Conservation (phyloP, 2,113 vertebrate genomes). For the Probosciger aterrimus region DNA sequence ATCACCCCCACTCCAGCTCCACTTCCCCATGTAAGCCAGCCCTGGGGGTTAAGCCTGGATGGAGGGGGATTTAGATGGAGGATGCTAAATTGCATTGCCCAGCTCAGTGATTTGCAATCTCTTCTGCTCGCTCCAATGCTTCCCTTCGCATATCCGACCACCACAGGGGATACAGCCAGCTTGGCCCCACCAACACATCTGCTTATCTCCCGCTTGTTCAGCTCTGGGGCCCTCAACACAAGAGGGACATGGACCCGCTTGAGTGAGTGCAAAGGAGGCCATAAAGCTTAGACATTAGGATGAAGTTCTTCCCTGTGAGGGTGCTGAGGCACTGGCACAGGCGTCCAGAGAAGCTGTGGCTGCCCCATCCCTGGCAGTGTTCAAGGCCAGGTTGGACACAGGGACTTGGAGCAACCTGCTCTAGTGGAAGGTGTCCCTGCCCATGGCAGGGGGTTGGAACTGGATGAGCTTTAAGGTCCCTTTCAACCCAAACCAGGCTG, state of each 20-base stretch:
- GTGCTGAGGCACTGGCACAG: background rate
- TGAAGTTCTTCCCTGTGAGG: background rate
- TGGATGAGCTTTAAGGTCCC: background rate
- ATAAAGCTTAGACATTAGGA: background rate
- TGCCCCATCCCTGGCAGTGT: background rate
- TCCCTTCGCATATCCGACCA: background rate
- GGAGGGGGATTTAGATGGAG: constrained; percentile 34
- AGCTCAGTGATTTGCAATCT: background rate
- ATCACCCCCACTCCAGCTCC: background rate
- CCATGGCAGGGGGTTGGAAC: background rate
- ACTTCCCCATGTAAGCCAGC: background rate
- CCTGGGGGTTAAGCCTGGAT: constrained; percentile 9
- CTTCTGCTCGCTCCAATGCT: background rate
- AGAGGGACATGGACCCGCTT: background rate
- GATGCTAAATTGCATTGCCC: background rate
- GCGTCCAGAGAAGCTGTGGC: background rate
- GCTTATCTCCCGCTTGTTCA: background rate
- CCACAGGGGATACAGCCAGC: background rate
- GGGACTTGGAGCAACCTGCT: background rate
- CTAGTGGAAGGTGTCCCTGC: background rate
- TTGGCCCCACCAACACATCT: background rate
- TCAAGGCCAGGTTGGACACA: background rate
- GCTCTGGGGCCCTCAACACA: background rate
- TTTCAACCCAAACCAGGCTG: background rate
- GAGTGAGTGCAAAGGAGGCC: background rate